Evolutionary conservation across 2,113 vertebrate genomes (phyloP).

Genomic region (Meleagris gallopavo): DNA sequence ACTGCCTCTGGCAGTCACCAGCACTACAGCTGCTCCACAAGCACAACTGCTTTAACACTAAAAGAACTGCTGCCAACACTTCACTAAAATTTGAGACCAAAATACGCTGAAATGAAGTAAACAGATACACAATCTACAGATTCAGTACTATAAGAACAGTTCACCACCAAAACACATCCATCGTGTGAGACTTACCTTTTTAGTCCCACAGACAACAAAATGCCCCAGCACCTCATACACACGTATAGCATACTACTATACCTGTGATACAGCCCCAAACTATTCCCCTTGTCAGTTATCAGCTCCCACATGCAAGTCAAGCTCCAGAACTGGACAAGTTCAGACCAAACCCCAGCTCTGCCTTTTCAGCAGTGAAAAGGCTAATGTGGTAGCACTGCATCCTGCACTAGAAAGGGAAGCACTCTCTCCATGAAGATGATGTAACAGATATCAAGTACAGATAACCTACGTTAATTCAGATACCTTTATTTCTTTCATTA

Average conservation of each 20-base stretch:
- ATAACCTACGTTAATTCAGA: background rate
- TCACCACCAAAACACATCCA: background rate
- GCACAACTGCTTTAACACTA: background rate
- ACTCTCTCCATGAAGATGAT: background rate
- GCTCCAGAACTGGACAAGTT: background rate
- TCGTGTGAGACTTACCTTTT: background rate
- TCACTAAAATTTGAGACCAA: background rate
- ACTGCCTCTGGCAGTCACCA: background rate
- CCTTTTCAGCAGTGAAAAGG: background rate
- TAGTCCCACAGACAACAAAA: background rate
- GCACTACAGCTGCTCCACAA: background rate
- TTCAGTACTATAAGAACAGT: background rate
- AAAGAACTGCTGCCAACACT: background rate
- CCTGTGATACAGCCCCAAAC: background rate
- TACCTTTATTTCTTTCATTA: background rate
- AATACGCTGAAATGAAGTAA: background rate
- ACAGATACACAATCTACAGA: background rate
- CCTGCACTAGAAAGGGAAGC: background rate
- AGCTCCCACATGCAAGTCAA: background rate
- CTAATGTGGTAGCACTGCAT: background rate
- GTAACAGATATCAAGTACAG: background rate
- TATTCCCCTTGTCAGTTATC: background rate
- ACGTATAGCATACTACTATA: background rate
- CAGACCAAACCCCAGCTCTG: background rate
- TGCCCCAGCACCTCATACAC: background rate